A percentile compares a stretch with the other conserved stretches of the same genome.
These are phyloP conservation scores for Mesoclemmys tuberculata DNA, from an alignment of 2,113 vertebrate species.

Conservation along the genomic window DNA sequence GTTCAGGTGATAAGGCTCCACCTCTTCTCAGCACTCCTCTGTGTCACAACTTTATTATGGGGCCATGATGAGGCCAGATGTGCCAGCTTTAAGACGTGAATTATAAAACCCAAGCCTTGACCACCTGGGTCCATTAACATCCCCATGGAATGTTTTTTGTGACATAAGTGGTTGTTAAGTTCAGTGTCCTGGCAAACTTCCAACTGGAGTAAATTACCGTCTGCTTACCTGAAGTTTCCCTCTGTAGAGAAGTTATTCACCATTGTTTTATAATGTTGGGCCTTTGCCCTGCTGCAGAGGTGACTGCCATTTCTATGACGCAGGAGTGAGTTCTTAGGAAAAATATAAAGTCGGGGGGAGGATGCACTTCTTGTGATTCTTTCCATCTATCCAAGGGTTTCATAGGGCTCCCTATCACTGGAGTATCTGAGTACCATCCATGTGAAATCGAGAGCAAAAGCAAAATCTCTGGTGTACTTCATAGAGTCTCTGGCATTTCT, in stretches of 20 bases:
- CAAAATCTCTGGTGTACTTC: neutral
- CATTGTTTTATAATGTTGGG: neutral
- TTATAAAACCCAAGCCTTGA: neutral
- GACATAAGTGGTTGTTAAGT: neutral
- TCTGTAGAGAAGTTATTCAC: neutral
- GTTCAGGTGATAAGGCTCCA: neutral
- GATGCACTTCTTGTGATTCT: neutral
- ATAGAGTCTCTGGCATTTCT: neutral
- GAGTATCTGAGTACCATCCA: neutral
- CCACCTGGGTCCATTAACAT: neutral
- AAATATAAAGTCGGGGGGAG: neutral
- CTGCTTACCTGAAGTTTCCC: neutral
- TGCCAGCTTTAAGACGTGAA: neutral
- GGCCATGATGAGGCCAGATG: neutral
- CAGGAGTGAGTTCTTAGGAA: neutral
- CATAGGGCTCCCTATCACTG: neutral
- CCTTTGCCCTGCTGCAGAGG: neutral
- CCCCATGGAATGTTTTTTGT: neutral
- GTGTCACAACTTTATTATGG: neutral
- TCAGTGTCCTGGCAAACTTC: neutral
- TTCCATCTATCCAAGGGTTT: rapidly evolving
- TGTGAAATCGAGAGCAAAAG: neutral
- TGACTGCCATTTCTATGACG: neutral
- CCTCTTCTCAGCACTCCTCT: neutral
- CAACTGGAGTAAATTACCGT: neutral